Percentiles rank a stretch among this genome's conserved stretches.
These are phyloP conservation scores for Portunus trituberculatus DNA, from an alignment of 1,140 invertebrate genomes.

Conservation along the genomic window DNA sequence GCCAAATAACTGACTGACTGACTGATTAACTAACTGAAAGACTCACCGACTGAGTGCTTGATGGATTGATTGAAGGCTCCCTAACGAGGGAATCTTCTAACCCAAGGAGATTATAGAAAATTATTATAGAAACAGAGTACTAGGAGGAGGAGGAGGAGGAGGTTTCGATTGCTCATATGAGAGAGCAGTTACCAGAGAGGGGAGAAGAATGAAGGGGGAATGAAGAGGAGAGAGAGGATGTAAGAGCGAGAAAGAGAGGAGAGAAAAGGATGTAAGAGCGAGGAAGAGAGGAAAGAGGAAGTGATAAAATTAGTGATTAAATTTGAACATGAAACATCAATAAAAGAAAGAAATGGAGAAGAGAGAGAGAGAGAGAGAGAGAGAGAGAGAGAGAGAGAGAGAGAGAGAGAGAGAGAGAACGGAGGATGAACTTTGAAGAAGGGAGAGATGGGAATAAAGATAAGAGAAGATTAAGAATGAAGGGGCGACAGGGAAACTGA, in stretches of 20 bases:
- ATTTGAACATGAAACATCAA: not conserved
- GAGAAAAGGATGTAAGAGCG: not conserved
- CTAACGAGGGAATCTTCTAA: too few relatives aligned
- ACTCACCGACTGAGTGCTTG: too few relatives aligned
- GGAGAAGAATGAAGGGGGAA: not conserved
- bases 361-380: not conserved
- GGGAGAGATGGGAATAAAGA: not conserved
- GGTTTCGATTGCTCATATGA: not conserved
- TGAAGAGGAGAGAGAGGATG: too few relatives aligned
- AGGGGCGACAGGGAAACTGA: not conserved
- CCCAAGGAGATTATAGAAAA: not conserved
- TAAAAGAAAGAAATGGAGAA: not conserved
- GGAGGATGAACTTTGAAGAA: too few relatives aligned
- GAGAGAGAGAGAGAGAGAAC: not conserved
- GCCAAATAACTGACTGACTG: too few relatives aligned
- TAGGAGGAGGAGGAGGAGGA: not conserved
- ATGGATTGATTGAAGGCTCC: too few relatives aligned
- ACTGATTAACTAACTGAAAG: too few relatives aligned
- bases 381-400: not conserved
- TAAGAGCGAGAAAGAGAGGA: not conserved
- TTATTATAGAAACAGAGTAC: not conserved
- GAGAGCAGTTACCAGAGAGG: too few relatives aligned
- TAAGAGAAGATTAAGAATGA: not conserved
- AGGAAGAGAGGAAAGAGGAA: not conserved
- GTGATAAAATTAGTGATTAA: not conserved